phyloP scores from a whole-genome alignment of 1,140 invertebrate species.

The Diuraphis noxia region DNA sequence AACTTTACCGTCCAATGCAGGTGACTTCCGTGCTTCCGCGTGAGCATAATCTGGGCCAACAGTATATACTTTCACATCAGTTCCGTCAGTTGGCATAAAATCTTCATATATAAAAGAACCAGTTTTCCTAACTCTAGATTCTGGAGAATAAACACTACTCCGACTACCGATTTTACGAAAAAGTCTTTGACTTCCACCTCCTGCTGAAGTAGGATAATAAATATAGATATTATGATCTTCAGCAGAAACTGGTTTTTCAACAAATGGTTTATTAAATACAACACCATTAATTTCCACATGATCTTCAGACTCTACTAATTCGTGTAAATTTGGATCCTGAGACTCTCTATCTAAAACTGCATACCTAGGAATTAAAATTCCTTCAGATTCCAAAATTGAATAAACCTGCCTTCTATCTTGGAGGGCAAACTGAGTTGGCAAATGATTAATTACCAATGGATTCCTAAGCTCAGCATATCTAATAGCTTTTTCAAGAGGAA shows the following conservation, averaged over 20 bases:
- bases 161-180: constrained; percentile 99
- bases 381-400: constrained; percentile 88
- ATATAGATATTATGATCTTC: constrained; percentile 99
- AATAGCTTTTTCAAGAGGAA: constrained; percentile 89
- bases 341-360: constrained; percentile 95
- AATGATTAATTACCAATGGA: constrained; percentile 97
- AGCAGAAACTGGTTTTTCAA: constrained; percentile 97
- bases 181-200: constrained; percentile 92
- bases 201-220: constrained; percentile 98
- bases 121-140: constrained; percentile 92
- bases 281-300: constrained; percentile 98
- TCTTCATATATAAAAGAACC: constrained; percentile 99
- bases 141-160: constrained; percentile 96
- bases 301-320: constrained; percentile 95
- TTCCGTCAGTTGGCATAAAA: constrained; percentile 99
- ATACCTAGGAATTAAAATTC: constrained; percentile 96
- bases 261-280: constrained; percentile 98
- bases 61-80: constrained; percentile 88
- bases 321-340: constrained; percentile 84
- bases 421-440: constrained; percentile 98
- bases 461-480: constrained; percentile 76
- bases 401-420: constrained; percentile 87
- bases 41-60: constrained; percentile 98
- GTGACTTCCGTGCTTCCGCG: constrained; percentile 97
- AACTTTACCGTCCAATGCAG: constrained; percentile 96